A percentile compares a stretch with the other conserved stretches of the same genome.
Evolutionary conservation across 2,797 vertebrate species (phyloP).

Genomic region (Phrynocephalus guinanensis): DNA sequence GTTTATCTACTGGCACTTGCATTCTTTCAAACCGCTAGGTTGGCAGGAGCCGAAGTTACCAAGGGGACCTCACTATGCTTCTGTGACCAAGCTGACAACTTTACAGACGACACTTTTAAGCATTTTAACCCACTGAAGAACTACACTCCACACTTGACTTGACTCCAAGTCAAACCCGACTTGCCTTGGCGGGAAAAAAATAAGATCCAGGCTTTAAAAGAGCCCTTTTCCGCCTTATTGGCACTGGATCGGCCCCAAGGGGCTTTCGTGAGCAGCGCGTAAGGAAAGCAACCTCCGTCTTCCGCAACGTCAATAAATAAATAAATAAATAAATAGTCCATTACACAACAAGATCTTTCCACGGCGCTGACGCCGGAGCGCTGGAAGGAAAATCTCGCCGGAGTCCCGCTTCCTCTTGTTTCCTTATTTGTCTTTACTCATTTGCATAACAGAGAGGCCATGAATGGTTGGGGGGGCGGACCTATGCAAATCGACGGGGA

Average conservation of each 20-base stretch:
- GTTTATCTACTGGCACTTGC: no score
- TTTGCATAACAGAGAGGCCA: not conserved
- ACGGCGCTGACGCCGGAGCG: not conserved
- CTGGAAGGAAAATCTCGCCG: not conserved
- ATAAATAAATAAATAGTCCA: no score
- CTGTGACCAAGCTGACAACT: no score
- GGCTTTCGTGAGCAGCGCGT: not conserved
- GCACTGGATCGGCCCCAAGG: not conserved
- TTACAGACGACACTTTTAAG: no score
- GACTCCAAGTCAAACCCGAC: no score
- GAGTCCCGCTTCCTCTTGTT: not conserved
- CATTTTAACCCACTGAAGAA: no score
- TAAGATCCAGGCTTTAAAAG: no score
- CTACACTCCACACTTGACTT: no score
- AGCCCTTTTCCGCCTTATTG: not conserved
- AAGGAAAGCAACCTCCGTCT: not conserved
- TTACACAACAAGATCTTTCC: conserved; percentile 3
- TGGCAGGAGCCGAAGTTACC: no score
- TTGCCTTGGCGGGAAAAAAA: no score
- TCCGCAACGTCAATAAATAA: not conserved
- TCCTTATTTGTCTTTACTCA: not conserved
- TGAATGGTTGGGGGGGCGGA: not conserved
- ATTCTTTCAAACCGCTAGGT: no score
- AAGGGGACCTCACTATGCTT: no score
- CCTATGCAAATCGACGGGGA: not conserved